Conservation (phyloP, 2,113 vertebrate genomes). For the Mesoclemmys tuberculata region DNA sequence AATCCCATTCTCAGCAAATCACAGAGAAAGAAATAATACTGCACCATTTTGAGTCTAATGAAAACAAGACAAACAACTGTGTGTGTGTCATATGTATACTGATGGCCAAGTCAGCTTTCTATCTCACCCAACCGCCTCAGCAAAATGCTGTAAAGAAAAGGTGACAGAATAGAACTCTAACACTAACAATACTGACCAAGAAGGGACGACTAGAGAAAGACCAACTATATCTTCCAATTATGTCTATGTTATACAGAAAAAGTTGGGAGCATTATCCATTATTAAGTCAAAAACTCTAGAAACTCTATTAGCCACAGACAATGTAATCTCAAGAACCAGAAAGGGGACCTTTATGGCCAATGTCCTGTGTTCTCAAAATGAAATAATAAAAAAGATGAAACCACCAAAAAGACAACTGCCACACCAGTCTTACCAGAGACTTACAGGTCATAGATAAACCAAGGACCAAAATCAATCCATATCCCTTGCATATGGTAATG, state of each 20-base stretch:
- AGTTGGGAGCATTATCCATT: not conserved
- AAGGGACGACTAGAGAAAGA: not conserved
- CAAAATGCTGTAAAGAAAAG: not conserved
- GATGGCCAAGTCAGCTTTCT: not conserved
- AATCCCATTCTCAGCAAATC: not conserved
- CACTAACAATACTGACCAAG: not conserved
- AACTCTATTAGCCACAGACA: fast-evolving
- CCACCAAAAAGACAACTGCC: too few relatives aligned
- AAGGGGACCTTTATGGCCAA: not conserved
- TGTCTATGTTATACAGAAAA: not conserved
- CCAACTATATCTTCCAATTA: not conserved
- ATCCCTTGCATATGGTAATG: too few relatives aligned
- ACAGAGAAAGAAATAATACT: not conserved
- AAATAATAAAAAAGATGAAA: too few relatives aligned
- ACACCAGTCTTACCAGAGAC: too few relatives aligned
- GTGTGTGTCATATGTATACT: not conserved
- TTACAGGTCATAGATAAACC: too few relatives aligned
- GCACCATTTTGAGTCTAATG: not conserved
- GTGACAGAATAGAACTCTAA: not conserved
- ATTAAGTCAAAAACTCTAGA: not conserved
- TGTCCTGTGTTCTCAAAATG: too few relatives aligned
- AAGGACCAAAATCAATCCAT: too few relatives aligned
- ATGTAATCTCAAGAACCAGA: not conserved
- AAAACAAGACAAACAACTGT: not conserved
- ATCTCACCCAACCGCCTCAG: not conserved